Base-by-base conservation (phyloP, 2,888 invertebrate genomes). In the Trissolcus japonicus region DNA sequence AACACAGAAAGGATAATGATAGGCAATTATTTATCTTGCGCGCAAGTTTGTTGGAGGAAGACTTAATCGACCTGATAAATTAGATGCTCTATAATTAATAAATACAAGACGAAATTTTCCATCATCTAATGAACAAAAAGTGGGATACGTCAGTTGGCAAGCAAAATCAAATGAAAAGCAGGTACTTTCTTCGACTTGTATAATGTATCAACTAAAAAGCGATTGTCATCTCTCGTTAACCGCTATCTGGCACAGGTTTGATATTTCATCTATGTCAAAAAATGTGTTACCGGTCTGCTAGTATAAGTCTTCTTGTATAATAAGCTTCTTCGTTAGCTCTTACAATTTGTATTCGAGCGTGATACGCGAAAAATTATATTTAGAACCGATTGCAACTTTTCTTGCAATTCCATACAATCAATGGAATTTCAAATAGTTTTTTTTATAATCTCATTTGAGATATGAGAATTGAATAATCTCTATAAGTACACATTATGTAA, bases 191-290 rank as follows among this genome's bases (percentile, higher is more conserved):
- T 62, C 9, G 21, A 25, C 53, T 25, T 14, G 21, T 62, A n/a
- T n/a, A 62, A 61, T 43, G 46, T 53, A 54, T 43, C 54, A 63
- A 21, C 55, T 55, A 55, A 55, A 63, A 55, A 55, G 55, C 21
- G 41, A 63, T 63, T 63, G 55, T 63, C 61, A 40, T 25, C 43
- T 43, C 43, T 43, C 43, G 51, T 41, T 43, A 50, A 40, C 43
- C 54, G 35, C 11, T 41, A 29, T 63, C 25, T 63, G 16, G 43
- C 54, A 19, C 43, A 54, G 13, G 7, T 13, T 16, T 54, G 43
- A 63, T 16, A 11, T 41, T 61, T 29, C 19, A 43, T 63, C 14
- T 16, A 54, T 21, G 11, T 14, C 6, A n/a, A 35, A 61, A 60
- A 13, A 46, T 46, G 14, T 16, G 16, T 46, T 14, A 25, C 25